Percentiles rank a stretch among this genome's conserved stretches.
Conservation (phyloP, 2,797 vertebrate genomes). For the Lycodopsis pacificus region DNA sequence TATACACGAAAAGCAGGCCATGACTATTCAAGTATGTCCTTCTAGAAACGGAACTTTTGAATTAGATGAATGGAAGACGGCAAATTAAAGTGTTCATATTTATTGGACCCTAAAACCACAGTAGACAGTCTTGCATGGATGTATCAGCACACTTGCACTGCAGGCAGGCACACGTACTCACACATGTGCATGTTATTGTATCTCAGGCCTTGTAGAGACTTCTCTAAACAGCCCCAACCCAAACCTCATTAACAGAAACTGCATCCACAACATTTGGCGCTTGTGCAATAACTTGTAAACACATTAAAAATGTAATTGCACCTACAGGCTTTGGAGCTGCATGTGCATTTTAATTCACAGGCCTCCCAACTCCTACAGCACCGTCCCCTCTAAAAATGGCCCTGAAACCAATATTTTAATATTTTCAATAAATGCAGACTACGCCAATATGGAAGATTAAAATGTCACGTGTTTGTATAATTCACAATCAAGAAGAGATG, state of each 20-base stretch:
- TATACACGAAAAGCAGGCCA: not conserved
- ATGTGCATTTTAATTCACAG: conserved; percentile 75
- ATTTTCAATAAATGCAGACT: conserved; percentile 46
- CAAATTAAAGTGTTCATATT: not conserved
- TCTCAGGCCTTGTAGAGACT: conserved; percentile 29
- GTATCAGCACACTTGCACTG: not conserved
- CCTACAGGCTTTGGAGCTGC: conserved; percentile 78
- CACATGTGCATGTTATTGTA: conserved; percentile 40
- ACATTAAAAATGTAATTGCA: conserved; percentile 84
- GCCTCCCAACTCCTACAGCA: conserved; percentile 55
- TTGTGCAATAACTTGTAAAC: conserved; percentile 81
- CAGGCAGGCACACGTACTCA: not conserved
- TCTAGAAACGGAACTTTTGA: not conserved
- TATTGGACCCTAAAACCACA: not conserved
- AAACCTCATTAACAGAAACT: conserved; percentile 74
- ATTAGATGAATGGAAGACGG: not conserved
- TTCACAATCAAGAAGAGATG: not conserved
- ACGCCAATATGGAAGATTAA: conserved; percentile 20
- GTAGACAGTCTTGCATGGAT: not conserved
- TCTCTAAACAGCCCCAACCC: conserved; percentile 58
- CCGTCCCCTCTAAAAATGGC: conserved; percentile 45
- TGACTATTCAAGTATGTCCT: not conserved
- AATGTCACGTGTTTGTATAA: conserved; percentile 12
- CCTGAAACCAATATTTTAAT: conserved; percentile 49
- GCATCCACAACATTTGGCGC: conserved; percentile 75